These are phyloP conservation scores for Neopipo cinnamomea DNA, from an alignment of 2,113 vertebrate species.

Conservation along the genomic window DNA sequence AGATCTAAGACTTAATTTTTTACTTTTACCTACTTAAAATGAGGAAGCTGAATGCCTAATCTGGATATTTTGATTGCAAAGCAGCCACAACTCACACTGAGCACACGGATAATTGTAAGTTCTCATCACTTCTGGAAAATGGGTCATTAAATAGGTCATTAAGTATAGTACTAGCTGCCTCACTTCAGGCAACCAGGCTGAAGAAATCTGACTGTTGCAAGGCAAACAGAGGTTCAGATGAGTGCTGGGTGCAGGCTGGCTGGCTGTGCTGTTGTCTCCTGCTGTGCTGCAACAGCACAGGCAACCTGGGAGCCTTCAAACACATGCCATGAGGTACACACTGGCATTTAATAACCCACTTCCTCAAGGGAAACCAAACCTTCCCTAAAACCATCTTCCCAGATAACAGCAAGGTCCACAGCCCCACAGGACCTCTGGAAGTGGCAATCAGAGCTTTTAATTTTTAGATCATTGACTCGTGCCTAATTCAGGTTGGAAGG, in stretches of 20 bases:
- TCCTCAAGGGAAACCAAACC: neutral
- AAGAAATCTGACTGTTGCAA: slow-evolving; percentile 7
- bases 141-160: slow-evolving; percentile 51
- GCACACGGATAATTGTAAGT: slow-evolving; percentile 1
- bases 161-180: slow-evolving; percentile 16
- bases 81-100: neutral
- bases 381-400: neutral
- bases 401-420: neutral
- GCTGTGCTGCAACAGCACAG: neutral
- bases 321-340: neutral
- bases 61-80: neutral
- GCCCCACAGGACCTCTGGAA: neutral
- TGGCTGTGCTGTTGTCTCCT: neutral
- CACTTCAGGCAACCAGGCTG: slow-evolving; percentile 19
- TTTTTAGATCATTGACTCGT: neutral
- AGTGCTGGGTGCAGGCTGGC: neutral
- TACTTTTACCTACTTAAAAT: neutral
- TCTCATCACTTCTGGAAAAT: slow-evolving; percentile 49
- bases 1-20: neutral
- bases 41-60: neutral
- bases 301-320: neutral
- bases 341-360: neutral
- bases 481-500: neutral
- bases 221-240: neutral
- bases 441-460: neutral